Evolutionary conservation across 2,888 invertebrate species (phyloP), one percentile per base, ranked within the genome.

Genomic region (Chrysolina haemoptera): DNA sequence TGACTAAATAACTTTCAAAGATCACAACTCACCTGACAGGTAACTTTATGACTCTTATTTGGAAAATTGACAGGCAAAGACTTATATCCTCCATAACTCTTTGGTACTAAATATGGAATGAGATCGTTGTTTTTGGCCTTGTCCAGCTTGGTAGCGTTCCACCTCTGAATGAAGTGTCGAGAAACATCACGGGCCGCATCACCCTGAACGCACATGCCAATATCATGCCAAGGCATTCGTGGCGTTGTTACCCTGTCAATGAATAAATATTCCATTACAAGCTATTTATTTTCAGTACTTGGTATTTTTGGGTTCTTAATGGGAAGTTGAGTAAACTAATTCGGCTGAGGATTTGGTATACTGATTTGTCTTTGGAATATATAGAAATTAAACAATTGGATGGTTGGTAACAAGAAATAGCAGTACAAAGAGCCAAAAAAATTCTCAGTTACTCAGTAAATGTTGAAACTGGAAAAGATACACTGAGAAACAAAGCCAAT

Each of bases 221-320:
- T 92, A 89, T 98, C 98, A 86, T 98, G 98, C 98, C 98, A 98
- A 1, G 98, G 98, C 98, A 98, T 98, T 79, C 98, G 91, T 0
- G 98, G 98, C 1, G 96, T 97, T 55, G 93, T 93, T 68, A 91
- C 92, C 27, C 74, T 74, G 85, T 98, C 96, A 96, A 90, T 90
- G 68, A 43, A 46, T 90, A 70, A 43, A 46, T 14, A 46, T 46
- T 46, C 8, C 14, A n/a, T 14, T 6, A 46, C 12, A 8, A 14
- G 14, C 35, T 27, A 27, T 27, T 27, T 27, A 27, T 27, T 27
- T 27, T 35, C 35, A 6, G 35, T 35, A 35, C 35, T 35, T 35
- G 4, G 6, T 3, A 6, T 35, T 35, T 8, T 35, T 3, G 8
- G 8, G 35, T 35, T 35, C 35, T 35, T 35, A 35, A 35, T 35